Evolutionary conservation across 2,113 vertebrate species (phyloP).

Genomic region (Thryonomys swinderianus): DNA sequence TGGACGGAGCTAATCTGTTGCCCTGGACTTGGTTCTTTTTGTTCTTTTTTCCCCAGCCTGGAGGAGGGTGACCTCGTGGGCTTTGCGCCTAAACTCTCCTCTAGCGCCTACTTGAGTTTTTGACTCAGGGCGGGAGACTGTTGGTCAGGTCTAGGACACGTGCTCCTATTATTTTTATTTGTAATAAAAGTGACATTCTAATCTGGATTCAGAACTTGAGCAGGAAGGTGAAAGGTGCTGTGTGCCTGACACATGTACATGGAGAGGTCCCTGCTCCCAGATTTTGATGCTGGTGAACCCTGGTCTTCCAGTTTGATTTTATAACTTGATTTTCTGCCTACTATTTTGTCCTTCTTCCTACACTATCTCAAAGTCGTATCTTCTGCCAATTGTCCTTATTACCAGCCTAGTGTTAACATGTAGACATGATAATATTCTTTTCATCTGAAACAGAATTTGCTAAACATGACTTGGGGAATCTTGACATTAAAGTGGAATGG

Average conservation of each 20-base stretch:
- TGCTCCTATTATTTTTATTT: constrained; percentile 13
- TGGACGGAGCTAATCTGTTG: neutral
- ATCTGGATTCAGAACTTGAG: constrained; percentile 23
- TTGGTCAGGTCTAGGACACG: neutral
- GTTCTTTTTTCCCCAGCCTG: neutral
- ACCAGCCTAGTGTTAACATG: neutral
- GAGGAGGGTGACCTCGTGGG: neutral
- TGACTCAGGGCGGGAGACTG: neutral
- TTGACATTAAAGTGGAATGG: neutral
- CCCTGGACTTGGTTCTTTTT: neutral
- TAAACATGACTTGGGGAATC: constrained; percentile 1
- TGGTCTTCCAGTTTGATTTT: neutral
- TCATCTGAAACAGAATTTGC: constrained; percentile 36
- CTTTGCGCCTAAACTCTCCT: neutral
- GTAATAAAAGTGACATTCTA: constrained; percentile 12
- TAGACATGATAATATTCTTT: neutral
- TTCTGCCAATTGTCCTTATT: neutral
- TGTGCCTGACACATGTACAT: neutral
- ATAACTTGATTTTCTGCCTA: neutral
- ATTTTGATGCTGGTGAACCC: neutral
- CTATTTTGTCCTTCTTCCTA: neutral
- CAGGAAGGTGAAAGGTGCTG: neutral
- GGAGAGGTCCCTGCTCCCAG: neutral
- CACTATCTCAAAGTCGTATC: neutral
- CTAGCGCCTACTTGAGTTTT: neutral